These are phyloP conservation scores for Python bivittatus DNA, from an alignment of 2,113 vertebrate genomes.

Conservation along the genomic window DNA sequence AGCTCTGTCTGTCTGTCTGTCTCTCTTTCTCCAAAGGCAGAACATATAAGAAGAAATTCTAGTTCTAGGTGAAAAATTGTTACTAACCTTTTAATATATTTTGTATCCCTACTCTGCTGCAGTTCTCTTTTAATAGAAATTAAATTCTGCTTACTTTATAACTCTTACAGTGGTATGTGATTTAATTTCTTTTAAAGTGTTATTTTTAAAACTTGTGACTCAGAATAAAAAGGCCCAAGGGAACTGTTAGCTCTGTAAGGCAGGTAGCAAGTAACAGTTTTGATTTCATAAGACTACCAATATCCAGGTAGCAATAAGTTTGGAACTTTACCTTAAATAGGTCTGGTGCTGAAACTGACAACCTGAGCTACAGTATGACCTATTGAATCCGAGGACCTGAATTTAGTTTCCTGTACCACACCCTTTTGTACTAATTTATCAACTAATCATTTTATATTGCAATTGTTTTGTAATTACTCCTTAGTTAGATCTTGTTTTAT, in stretches of 20 bases:
- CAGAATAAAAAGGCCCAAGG: conserved; percentile 13
- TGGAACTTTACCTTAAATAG: neutral
- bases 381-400: neutral
- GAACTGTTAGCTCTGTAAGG: conserved; percentile 31
- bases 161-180: neutral
- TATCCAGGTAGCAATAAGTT: neutral
- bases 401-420: neutral
- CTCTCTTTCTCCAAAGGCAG: neutral
- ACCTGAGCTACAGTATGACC: neutral
- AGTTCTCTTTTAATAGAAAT: neutral
- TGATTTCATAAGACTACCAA: conserved; percentile 6
- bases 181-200: neutral
- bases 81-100: neutral
- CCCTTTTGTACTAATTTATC: neutral
- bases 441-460: neutral
- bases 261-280: neutral
- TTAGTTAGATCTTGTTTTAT: neutral
- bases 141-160: neutral
- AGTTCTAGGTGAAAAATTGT: neutral
- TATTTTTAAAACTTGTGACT: conserved; percentile 9
- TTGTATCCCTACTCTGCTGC: neutral
- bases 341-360: conserved; percentile 1
- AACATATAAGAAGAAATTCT: neutral
- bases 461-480: neutral
- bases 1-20: neutral